Evolutionary conservation across 2,797 vertebrate species (phyloP).

Genomic region (Lophotriccus pileatus): DNA sequence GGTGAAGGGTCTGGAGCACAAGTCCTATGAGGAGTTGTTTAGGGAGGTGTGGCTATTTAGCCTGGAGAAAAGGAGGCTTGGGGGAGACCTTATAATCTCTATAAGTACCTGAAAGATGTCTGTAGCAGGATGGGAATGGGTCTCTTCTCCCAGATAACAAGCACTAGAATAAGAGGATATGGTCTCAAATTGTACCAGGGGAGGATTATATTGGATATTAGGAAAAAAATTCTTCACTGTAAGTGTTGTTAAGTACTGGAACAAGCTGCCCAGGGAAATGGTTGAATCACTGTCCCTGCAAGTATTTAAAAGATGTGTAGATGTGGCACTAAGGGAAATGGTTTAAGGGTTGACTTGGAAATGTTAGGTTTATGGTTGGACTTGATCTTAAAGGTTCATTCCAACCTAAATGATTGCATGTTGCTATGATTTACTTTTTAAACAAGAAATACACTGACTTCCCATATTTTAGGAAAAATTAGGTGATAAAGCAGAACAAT

Average conservation of each 20-base stretch:
- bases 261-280: background rate
- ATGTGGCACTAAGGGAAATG: background rate
- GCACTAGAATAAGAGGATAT: background rate
- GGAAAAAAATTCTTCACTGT: background rate
- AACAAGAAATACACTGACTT: conserved; percentile 2
- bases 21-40: too few species aligned
- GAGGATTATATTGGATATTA: background rate
- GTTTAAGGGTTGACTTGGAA: background rate
- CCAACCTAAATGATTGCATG: background rate
- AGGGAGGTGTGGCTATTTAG: background rate
- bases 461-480: background rate
- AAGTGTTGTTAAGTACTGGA: background rate
- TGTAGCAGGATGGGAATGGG: background rate
- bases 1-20: background rate
- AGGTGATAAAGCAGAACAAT: background rate
- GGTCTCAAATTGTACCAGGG: background rate
- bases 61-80: background rate
- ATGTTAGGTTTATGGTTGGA: background rate
- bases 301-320: background rate
- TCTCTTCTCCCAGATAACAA: background rate
- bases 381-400: background rate
- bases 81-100: background rate
- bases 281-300: background rate
- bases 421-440: background rate
- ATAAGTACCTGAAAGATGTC: background rate